Percentiles rank a stretch among this genome's conserved stretches.
These are phyloP conservation scores for Anneissia japonica DNA, from an alignment of 35 echinoderm and acorn worm genomes.

Conservation along the genomic window DNA sequence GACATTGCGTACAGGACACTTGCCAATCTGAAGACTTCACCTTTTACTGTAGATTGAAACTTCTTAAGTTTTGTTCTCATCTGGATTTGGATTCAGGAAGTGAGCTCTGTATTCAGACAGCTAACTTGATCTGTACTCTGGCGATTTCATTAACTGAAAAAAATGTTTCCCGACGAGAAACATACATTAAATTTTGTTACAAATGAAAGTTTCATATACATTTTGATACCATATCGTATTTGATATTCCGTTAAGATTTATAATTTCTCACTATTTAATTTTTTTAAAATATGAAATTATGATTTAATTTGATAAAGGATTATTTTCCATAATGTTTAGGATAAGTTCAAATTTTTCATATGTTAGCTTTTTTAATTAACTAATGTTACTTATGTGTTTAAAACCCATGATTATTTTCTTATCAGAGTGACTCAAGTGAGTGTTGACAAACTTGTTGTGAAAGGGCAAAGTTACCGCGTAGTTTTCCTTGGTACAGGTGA, in stretches of 20 bases:
- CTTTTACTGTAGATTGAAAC: background rate
- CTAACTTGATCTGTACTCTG: background rate
- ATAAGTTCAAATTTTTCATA: too few relatives aligned
- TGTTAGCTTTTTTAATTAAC: too few relatives aligned
- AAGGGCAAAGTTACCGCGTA: slow-evolving; percentile 39
- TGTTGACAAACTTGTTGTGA: slow-evolving; percentile 49
- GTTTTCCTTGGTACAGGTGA: slow-evolving; percentile 74
- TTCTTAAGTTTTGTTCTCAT: background rate
- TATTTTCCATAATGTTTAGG: too few relatives aligned
- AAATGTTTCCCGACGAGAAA: background rate
- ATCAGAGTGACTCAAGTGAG: slow-evolving; percentile 57
- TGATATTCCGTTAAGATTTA: too few relatives aligned
- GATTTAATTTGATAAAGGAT: too few relatives aligned
- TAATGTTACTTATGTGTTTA: background rate
- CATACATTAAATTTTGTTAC: background rate
- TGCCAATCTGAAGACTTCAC: background rate
- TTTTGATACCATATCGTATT: too few relatives aligned
- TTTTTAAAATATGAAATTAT: too few relatives aligned
- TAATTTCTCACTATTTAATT: too few relatives aligned
- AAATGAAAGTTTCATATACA: too few relatives aligned
- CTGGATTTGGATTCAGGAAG: background rate
- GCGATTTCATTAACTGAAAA: background rate
- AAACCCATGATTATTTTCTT: background rate
- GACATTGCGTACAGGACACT: background rate
- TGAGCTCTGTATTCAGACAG: background rate